These are phyloP conservation scores for Thymelicus lineola DNA, from an alignment of 2,888 invertebrate genomes.

Conservation along the genomic window DNA sequence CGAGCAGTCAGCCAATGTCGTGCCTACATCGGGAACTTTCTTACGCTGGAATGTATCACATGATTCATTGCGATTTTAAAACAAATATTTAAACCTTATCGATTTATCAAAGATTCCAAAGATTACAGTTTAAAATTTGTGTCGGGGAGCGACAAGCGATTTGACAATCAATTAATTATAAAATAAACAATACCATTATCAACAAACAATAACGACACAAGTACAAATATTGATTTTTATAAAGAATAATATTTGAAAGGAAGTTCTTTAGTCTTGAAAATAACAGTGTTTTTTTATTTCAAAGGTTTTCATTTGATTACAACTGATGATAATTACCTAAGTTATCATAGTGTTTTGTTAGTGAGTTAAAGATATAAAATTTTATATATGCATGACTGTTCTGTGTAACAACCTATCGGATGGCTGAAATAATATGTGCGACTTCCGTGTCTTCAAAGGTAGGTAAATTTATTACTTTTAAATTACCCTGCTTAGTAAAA, in stretches of 20 bases:
- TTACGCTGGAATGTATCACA: slow-evolving; percentile 46
- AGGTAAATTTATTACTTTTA: slow-evolving; percentile 47
- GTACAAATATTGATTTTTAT: background rate
- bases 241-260: too few species aligned
- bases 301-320: too few species aligned
- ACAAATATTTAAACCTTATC: slow-evolving; percentile 37
- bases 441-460: slow-evolving; percentile 64
- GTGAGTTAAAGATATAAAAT: slow-evolving; percentile 24
- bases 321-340: background rate
- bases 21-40: slow-evolving; percentile 49
- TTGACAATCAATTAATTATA: slow-evolving; percentile 11
- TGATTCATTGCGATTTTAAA: slow-evolving; percentile 45
- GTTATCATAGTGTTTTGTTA: background rate
- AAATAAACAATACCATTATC: background rate
- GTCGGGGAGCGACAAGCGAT: slow-evolving; percentile 1
- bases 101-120: slow-evolving; percentile 32
- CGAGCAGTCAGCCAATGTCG: slow-evolving; percentile 58
- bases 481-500: too few species aligned
- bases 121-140: slow-evolving; percentile 14
- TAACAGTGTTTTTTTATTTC: too few species aligned
- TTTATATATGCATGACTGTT: slow-evolving; percentile 50
- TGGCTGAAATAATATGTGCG: slow-evolving; percentile 70
- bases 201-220: background rate
- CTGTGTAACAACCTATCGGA: slow-evolving; percentile 53
- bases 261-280: too few species aligned